Percentiles rank a stretch among this genome's conserved stretches.
Conservation (phyloP, 2,797 vertebrate genomes). For the Acrocephalus scirpaceus region DNA sequence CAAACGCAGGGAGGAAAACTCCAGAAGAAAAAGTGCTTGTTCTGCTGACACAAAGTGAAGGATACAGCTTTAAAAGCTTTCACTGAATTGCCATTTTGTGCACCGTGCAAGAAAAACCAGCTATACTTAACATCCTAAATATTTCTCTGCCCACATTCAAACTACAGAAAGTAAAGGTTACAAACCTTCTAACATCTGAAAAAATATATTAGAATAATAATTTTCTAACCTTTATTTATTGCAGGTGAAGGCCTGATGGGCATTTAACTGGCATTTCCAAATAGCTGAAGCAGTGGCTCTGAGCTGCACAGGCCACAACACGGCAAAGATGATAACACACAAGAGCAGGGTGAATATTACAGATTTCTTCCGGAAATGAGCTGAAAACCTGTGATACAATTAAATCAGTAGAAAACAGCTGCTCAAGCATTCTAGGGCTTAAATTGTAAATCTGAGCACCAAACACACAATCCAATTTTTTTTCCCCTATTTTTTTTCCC, state of each 20-base stretch:
- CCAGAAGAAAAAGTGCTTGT: not conserved
- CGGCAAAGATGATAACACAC: not conserved
- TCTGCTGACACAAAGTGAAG: not conserved
- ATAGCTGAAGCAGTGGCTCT: not conserved
- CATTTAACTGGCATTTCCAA: not conserved
- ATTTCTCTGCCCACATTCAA: not conserved
- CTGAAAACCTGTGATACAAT: slow-evolving; percentile 8
- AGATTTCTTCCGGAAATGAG: not conserved
- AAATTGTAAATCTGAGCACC: not conserved
- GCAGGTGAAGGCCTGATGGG: not conserved
- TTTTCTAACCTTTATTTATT: not conserved
- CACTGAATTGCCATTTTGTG: not conserved
- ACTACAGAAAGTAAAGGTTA: not conserved
- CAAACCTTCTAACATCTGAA: not conserved
- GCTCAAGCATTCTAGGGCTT: not conserved
- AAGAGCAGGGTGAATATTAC: not conserved
- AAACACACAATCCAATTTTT: not conserved
- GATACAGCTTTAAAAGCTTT: not conserved
- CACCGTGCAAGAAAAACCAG: not conserved
- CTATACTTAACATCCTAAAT: not conserved
- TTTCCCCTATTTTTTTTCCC: rapidly evolving
- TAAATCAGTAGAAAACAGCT: slow-evolving; percentile 5
- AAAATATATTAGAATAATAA: not conserved
- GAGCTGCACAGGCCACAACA: not conserved
- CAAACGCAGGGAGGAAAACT: not conserved